Percentiles rank a stretch among this genome's conserved stretches.
These are phyloP conservation scores for Syrmaticus mikado DNA, from an alignment of 2,113 vertebrate species.

Conservation along the genomic window DNA sequence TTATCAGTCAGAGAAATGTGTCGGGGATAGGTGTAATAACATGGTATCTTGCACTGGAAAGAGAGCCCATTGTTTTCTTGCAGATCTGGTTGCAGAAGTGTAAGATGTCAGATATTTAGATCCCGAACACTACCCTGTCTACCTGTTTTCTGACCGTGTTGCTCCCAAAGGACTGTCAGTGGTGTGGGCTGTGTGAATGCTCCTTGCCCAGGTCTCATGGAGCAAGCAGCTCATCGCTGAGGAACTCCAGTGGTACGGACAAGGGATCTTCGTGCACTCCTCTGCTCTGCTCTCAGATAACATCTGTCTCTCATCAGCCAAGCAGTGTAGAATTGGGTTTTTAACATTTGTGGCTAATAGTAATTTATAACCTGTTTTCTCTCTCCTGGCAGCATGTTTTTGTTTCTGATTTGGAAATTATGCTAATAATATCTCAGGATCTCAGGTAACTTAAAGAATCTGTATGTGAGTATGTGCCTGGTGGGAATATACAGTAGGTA, in stretches of 20 bases:
- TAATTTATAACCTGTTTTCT: not conserved
- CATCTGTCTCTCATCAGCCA: not conserved
- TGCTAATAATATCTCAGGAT: not conserved
- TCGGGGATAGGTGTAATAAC: not conserved
- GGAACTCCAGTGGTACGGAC: rapidly evolving
- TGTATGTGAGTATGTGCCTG: not conserved
- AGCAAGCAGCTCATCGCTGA: rapidly evolving
- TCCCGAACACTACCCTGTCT: not conserved
- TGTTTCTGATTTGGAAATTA: slow-evolving; percentile 17
- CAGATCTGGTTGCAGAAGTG: not conserved
- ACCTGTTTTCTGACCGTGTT: not conserved
- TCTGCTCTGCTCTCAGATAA: not conserved
- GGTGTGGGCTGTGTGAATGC: not conserved
- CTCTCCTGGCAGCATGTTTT: not conserved
- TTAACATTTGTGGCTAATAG: not conserved
- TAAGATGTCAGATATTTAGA: not conserved
- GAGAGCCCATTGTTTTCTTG: not conserved
- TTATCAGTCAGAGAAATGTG: not conserved
- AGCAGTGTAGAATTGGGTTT: not conserved
- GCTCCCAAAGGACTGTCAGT: not conserved
- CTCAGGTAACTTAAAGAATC: slow-evolving; percentile 9
- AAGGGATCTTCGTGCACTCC: not conserved
- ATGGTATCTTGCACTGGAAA: not conserved
- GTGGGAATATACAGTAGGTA: slow-evolving; percentile 21
- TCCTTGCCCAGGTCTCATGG: not conserved